phyloP scores from a whole-genome alignment of 30 jellyfish, hydroid and myxozoan species.

The Aurelia aurita region DNA sequence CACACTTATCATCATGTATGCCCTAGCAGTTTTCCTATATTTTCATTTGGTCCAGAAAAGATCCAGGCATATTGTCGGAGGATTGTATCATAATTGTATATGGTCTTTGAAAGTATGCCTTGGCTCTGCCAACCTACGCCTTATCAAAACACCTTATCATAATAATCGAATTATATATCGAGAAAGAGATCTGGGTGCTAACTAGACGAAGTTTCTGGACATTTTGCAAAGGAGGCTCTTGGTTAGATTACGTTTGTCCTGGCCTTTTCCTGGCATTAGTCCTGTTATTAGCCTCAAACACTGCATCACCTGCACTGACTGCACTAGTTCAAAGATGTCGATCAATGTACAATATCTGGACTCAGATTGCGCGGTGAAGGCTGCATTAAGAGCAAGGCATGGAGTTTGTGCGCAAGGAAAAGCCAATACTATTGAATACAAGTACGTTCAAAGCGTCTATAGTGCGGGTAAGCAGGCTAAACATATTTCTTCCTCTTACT shows the following conservation, averaged over 20 bases:
- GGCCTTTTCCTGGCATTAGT: neutral
- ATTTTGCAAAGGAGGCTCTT: too few relatives aligned
- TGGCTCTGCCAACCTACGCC: constrained; percentile 60
- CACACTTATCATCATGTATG: constrained; percentile 28
- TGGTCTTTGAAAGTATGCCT: constrained; percentile 41
- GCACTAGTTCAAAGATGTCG: constrained; percentile 1
- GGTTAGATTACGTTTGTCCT: too few relatives aligned
- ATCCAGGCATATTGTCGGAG: constrained; percentile 29
- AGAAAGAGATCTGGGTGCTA: constrained; percentile 30
- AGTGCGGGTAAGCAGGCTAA: neutral
- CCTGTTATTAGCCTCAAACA: neutral
- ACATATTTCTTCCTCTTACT: too few relatives aligned
- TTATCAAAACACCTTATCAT: constrained; percentile 2
- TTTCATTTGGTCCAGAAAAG: constrained; percentile 13
- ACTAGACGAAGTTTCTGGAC: too few relatives aligned
- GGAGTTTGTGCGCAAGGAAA: neutral
- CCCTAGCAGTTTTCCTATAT: constrained; percentile 13
- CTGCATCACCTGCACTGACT: neutral
- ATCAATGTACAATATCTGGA: constrained; percentile 24
- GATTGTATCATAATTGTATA: constrained; percentile 23
- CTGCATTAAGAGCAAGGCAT: constrained; percentile 18
- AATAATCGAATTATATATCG: constrained; percentile 4
- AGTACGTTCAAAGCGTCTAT: constrained; percentile 41
- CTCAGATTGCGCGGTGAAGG: constrained; percentile 50
- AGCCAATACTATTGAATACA: constrained; percentile 41